Conservation (phyloP, 2,797 vertebrate species). For the Pygocentrus nattereri region DNA sequence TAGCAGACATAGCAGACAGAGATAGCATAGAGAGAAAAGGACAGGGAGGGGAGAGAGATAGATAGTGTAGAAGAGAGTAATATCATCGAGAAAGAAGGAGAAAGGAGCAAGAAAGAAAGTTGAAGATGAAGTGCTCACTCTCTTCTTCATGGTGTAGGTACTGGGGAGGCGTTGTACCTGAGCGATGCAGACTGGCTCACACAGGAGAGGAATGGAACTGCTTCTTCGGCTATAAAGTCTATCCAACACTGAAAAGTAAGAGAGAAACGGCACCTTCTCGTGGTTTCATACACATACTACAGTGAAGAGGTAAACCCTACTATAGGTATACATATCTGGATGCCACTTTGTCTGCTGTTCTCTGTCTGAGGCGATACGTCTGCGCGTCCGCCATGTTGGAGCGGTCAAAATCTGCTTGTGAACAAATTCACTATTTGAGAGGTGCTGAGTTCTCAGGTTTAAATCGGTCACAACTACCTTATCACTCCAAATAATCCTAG, state of each 20-base stretch:
- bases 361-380: too few species aligned
- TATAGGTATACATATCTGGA: too few species aligned
- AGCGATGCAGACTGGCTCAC: constrained; percentile 88
- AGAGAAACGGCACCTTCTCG: constrained; percentile 25
- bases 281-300: constrained; percentile 22
- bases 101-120: background rate
- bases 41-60: background rate
- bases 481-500: too few species aligned
- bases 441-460: too few species aligned
- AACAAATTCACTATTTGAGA: too few species aligned
- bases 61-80: background rate
- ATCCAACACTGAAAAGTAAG: constrained; percentile 94
- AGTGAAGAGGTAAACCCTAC: background rate
- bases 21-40: background rate
- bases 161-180: constrained; percentile 92
- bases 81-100: too few species aligned
- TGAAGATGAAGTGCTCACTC: background rate
- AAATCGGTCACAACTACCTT: too few species aligned
- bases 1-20: background rate
- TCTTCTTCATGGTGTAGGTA: constrained; percentile 77
- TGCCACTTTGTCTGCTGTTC: too few species aligned
- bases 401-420: too few species aligned
- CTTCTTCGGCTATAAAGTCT: constrained; percentile 97
- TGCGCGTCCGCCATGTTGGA: too few species aligned
- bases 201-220: constrained; percentile 98